Evolutionary conservation across 2,888 invertebrate species (phyloP), one percentile per base, ranked within the genome.

Genomic region (Orchesella flavescens): DNA sequence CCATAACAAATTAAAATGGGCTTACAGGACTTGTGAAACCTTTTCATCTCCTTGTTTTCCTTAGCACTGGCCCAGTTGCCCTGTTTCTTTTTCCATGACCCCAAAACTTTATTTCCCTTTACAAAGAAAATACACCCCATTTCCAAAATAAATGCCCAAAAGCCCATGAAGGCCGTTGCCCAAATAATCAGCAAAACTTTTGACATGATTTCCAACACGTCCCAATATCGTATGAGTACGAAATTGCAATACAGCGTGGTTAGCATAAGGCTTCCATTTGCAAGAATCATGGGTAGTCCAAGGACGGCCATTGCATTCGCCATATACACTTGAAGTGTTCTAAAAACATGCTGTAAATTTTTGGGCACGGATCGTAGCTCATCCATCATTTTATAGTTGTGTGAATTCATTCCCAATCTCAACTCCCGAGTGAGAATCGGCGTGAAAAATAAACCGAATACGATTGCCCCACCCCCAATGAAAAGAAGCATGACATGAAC

Each of bases 1-100:
- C 77, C 83, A 23, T 83, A 77, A 1, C 23, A 46, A 9, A 83
- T 66, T 13, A 68, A 15, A 34, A 78, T 57, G 3, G 83, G 83
- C 10, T 23, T 66, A 24, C 77, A 65, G 1, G 59, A 23, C 7
- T 13, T 13, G 9, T 23, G 43, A 68, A 83, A 83, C 10, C 24
- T 72, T 10, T 15, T 43, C 83, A 83, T 83, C 0, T 72, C n/a
- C 15, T 23, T 59, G 3, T 55, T 46, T 15, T 78, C 83, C 23
- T 15, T 44, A n/a, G 0, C 15, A 15, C 9, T 21, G 0, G 23
- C 46, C 63, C 71, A 82, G 0, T 69, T 12, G 1, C 13, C 13
- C 10, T n/a, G 3, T 15, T 34, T 53, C 23, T 34, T 34, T 7
- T 71, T 82, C 82, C 82, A 82, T 0, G 71, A 71, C 1, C 9